Conservation (phyloP, 2,888 invertebrate species). For the Andrena marginata region DNA sequence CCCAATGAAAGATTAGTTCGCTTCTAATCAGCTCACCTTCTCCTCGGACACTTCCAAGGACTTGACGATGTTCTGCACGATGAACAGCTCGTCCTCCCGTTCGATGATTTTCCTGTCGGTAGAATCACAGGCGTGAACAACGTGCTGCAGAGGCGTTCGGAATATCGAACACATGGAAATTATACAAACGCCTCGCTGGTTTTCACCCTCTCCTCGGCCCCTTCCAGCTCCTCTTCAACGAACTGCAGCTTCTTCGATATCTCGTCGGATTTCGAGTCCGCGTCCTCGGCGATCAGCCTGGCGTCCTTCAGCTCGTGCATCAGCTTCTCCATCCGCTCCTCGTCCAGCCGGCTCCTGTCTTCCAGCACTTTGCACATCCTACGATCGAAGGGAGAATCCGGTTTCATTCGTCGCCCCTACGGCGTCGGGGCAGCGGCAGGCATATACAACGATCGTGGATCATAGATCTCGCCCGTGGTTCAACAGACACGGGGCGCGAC, state of each 20-base stretch:
- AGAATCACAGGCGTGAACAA: neutral
- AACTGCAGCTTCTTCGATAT: constrained; percentile 89
- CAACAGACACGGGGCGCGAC: too few relatives aligned
- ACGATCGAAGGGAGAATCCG: neutral
- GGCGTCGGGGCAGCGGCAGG: neutral
- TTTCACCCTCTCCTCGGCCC: constrained; percentile 89
- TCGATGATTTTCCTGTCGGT: constrained; percentile 82
- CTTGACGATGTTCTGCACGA: constrained; percentile 84
- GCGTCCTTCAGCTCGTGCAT: constrained; percentile 90
- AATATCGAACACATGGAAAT: constrained; percentile 17
- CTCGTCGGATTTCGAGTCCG: constrained; percentile 90
- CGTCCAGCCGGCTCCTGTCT: constrained; percentile 88
- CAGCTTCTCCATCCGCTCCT: constrained; percentile 88
- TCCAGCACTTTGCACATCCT: constrained; percentile 89
- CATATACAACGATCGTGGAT: neutral
- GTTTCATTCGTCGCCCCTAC: neutral
- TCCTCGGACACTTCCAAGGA: constrained; percentile 84
- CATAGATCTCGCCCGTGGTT: neutral
- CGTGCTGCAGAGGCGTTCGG: too few relatives aligned
- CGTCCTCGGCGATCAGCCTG: constrained; percentile 89
- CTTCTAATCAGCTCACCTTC: constrained; percentile 74
- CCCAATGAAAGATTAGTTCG: neutral
- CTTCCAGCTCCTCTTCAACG: constrained; percentile 90
- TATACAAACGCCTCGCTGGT: constrained; percentile 87
- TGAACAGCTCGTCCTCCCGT: constrained; percentile 84